Evolutionary conservation across 2,888 invertebrate species (phyloP).

Genomic region (Cephonodes hylas): DNA sequence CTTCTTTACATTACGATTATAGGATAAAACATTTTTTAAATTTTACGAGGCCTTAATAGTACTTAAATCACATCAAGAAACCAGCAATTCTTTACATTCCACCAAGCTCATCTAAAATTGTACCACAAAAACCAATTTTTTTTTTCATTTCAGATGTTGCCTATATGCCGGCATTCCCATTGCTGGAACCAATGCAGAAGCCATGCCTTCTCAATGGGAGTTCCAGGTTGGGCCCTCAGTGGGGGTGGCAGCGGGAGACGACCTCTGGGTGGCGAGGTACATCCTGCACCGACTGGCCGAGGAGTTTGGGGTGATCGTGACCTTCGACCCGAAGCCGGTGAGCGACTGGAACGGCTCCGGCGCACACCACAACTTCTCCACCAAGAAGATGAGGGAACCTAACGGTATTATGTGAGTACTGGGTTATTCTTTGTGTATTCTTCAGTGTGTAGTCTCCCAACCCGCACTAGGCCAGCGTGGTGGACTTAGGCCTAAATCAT

Average conservation of each 20-base stretch:
- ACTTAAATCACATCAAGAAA: too few relatives aligned
- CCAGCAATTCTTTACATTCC: too few relatives aligned
- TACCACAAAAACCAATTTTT: not conserved
- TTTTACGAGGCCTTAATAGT: too few relatives aligned
- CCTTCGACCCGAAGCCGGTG: conserved; percentile 80
- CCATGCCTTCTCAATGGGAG: conserved; percentile 98
- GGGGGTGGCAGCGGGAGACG: conserved; percentile 91
- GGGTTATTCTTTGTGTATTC: too few relatives aligned
- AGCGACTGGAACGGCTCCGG: conserved; percentile 98
- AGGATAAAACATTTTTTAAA: too few relatives aligned
- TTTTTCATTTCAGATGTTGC: conserved; percentile 82
- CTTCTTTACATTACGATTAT: too few relatives aligned
- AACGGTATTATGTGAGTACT: conserved; percentile 90
- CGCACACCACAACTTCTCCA: conserved; percentile 98
- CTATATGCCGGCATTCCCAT: conserved; percentile 96
- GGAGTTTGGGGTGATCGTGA: conserved; percentile 91
- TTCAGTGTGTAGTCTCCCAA: too few relatives aligned
- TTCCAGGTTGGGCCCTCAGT: conserved; percentile 96
- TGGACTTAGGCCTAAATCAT: too few relatives aligned
- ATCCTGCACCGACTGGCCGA: conserved; percentile 94
- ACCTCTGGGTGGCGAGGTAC: conserved; percentile 94
- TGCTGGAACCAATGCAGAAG: conserved; percentile 97
- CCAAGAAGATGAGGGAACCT: conserved; percentile 93
- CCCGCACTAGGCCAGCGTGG: too few relatives aligned
- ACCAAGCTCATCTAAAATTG: too few relatives aligned